Evolutionary conservation across 2,888 invertebrate species (phyloP).

Genomic region (Eristalinus sepulchralis): DNA sequence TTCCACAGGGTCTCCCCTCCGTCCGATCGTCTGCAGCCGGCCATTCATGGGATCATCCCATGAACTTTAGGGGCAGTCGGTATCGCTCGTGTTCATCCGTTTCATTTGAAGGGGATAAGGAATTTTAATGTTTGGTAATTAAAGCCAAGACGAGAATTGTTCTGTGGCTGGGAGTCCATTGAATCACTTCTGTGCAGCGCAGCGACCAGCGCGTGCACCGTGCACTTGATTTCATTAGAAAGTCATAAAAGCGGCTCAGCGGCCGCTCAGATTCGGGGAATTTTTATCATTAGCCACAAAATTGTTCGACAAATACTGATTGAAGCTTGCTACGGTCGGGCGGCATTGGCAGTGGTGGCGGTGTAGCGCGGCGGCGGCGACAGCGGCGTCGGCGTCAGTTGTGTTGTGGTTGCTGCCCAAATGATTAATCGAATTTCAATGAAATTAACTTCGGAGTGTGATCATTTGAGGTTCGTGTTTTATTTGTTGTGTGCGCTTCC

Average conservation of each 20-base stretch:
- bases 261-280: background rate
- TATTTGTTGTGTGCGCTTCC: background rate
- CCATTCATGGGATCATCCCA: background rate
- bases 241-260: background rate
- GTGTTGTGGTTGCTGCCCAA: background rate
- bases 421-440: background rate
- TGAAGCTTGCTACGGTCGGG: background rate
- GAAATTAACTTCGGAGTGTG: background rate
- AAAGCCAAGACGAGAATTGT: background rate
- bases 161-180: background rate
- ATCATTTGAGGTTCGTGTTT: background rate
- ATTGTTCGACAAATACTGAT: background rate
- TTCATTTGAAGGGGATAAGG: background rate
- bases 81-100: background rate
- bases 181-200: background rate
- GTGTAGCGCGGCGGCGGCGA: background rate
- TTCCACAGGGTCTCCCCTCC: background rate
- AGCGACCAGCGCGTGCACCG: background rate
- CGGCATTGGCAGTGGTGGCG: background rate
- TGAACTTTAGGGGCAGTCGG: background rate
- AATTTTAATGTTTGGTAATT: background rate
- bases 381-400: background rate
- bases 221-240: background rate
- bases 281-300: background rate
- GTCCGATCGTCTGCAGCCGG: background rate